These are phyloP conservation scores for Caenorhabditis angaria DNA, from an alignment of 2,888 invertebrate species.

Conservation along the genomic window DNA sequence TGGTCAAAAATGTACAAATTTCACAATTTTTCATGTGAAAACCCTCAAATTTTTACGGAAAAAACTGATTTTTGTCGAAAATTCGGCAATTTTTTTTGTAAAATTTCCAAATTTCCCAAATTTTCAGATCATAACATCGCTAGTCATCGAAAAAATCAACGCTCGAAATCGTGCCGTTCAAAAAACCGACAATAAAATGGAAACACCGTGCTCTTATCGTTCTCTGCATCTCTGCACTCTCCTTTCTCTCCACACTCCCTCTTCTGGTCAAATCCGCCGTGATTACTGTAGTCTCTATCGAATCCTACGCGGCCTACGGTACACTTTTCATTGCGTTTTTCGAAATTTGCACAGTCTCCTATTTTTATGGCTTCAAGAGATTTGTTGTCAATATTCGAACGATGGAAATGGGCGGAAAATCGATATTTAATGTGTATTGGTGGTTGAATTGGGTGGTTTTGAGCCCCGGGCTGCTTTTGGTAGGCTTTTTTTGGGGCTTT, in stretches of 20 bases:
- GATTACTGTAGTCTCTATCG: constrained; percentile 24
- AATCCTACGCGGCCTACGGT: constrained; percentile 26
- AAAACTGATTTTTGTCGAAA: not conserved
- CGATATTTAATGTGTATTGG: constrained; percentile 36
- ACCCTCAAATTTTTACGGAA: not conserved
- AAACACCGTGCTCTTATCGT: constrained; percentile 27
- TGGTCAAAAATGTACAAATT: not conserved
- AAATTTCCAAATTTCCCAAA: not conserved
- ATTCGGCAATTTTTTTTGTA: not conserved
- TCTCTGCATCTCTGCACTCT: constrained; percentile 9
- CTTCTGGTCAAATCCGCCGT: constrained; percentile 27
- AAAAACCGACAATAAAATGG: constrained; percentile 30
- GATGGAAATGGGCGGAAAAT: constrained; percentile 35
- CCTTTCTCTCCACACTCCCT: constrained; percentile 27
- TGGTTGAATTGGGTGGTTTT: constrained; percentile 40
- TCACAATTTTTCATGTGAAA: not conserved
- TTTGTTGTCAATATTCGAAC: constrained; percentile 42
- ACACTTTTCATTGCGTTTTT: constrained; percentile 32
- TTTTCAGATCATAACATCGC: constrained; percentile 31
- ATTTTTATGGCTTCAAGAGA: constrained; percentile 42
- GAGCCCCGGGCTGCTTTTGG: constrained; percentile 18
- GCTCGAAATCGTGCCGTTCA: too few relatives aligned
- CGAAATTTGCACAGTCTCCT: constrained; percentile 30
- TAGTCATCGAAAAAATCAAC: too few relatives aligned
- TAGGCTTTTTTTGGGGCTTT: too few relatives aligned